phyloP scores from a whole-genome alignment of 2,888 invertebrate genomes.

The Achlya flavicornis region DNA sequence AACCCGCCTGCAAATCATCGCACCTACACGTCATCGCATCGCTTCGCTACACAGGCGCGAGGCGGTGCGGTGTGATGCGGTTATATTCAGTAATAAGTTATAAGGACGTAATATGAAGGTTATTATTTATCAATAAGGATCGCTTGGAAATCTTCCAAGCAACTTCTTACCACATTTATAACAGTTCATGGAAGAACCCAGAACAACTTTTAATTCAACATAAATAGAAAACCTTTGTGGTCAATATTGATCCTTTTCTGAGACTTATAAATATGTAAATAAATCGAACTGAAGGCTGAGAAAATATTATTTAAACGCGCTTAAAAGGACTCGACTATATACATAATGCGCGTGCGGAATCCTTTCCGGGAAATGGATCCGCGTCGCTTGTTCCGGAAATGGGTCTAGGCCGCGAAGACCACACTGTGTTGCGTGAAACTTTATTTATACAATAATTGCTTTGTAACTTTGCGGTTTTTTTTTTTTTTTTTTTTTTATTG shows the following conservation, averaged over 20 bases:
- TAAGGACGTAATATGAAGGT: constrained; percentile 1
- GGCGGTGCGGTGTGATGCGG: neutral
- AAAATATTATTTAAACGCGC: neutral
- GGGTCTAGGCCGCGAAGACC: constrained; percentile 12
- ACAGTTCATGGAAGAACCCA: neutral
- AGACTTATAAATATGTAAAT: constrained; percentile 5
- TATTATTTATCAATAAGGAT: neutral
- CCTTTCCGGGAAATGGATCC: constrained; percentile 5
- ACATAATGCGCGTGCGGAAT: neutral
- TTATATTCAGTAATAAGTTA: neutral
- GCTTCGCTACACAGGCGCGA: neutral
- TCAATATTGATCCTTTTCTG: neutral
- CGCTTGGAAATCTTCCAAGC: constrained; percentile 3
- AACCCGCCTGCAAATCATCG: neutral
- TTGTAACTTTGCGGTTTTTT: constrained; percentile 3
- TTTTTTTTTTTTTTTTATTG: too few relatives aligned
- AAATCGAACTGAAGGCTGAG: neutral
- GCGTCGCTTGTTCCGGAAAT: constrained; percentile 9
- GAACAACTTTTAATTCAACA: neutral
- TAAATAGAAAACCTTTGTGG: neutral
- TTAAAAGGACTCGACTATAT: neutral
- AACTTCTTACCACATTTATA: neutral
- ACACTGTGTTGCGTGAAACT: neutral
- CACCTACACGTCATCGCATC: neutral
- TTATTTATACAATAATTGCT: constrained; percentile 10